Evolutionary conservation across 2,888 invertebrate species (phyloP).

Genomic region (Platynereis dumerilii): DNA sequence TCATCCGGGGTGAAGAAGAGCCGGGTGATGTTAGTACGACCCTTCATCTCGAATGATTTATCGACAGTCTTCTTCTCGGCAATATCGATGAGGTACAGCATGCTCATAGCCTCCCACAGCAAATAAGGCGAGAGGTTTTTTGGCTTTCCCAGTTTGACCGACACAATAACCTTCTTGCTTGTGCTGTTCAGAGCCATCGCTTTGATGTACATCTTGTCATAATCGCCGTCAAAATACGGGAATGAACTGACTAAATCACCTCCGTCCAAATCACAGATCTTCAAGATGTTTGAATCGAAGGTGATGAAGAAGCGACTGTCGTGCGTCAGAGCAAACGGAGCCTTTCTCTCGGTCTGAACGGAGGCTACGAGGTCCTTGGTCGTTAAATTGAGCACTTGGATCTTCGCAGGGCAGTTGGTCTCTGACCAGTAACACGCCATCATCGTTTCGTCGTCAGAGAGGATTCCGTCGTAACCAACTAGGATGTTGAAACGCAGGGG

Average conservation of each 20-base stretch:
- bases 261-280: slow-evolving; percentile 27
- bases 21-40: slow-evolving; percentile 20
- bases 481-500: slow-evolving; percentile 27
- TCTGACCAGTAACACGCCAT: slow-evolving; percentile 26
- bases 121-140: slow-evolving; percentile 1
- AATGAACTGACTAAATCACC: slow-evolving; percentile 22
- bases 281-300: slow-evolving; percentile 11
- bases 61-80: neutral
- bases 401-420: neutral
- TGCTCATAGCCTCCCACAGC: slow-evolving; percentile 11
- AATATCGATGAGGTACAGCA: slow-evolving; percentile 23
- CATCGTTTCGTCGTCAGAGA: slow-evolving; percentile 24
- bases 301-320: slow-evolving; percentile 20
- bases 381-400: slow-evolving; percentile 25
- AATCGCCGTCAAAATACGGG: slow-evolving; percentile 6
- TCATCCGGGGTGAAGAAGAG: slow-evolving; percentile 30
- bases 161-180: slow-evolving; percentile 18
- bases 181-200: slow-evolving; percentile 21
- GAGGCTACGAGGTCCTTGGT: slow-evolving; percentile 26
- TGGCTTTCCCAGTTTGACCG: slow-evolving; percentile 20
- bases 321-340: slow-evolving; percentile 22
- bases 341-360: slow-evolving; percentile 6
- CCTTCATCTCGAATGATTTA: neutral
- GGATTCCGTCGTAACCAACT: slow-evolving; percentile 27
- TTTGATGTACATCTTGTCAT: slow-evolving; percentile 21